phyloP scores from a whole-genome alignment of 53 echinoderm and acorn worm species.

The Henricia sp. region DNA sequence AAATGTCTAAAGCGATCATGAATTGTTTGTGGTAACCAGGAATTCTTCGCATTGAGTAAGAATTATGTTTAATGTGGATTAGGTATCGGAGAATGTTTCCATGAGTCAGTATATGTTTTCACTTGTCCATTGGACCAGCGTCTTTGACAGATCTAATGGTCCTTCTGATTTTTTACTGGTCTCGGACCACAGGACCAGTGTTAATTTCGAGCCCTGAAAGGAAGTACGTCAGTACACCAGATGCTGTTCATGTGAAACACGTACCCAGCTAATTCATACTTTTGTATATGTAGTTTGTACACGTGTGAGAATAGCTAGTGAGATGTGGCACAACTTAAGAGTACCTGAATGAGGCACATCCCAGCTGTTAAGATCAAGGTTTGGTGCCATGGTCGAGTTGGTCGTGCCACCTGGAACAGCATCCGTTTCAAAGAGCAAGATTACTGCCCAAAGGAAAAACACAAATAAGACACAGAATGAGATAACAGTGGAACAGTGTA shows the following conservation, averaged over 20 bases:
- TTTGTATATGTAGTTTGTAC: background rate
- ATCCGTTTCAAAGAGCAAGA: background rate
- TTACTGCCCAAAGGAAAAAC: background rate
- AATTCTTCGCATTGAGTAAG: too few relatives aligned
- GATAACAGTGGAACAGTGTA: background rate
- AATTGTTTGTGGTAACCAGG: too few relatives aligned
- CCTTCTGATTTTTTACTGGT: too few relatives aligned
- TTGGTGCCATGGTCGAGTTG: background rate
- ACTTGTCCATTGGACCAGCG: too few relatives aligned
- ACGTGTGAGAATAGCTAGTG: background rate
- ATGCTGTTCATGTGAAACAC: background rate
- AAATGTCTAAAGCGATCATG: too few relatives aligned
- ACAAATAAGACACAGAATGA: background rate
- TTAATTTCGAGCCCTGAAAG: background rate
- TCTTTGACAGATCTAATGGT: too few relatives aligned
- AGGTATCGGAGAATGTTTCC: too few relatives aligned
- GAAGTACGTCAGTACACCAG: background rate
- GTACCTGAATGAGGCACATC: slow-evolving; percentile 25
- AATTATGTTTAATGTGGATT: too few relatives aligned
- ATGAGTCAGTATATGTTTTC: too few relatives aligned
- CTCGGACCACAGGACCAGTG: too few relatives aligned
- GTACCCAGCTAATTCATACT: background rate
- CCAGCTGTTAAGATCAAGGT: slow-evolving; percentile 15
- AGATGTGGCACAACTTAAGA: background rate
- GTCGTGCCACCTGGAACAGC: background rate